phyloP scores from a whole-genome alignment of 1,140 invertebrate species.

The Bathynomus jamesi region DNA sequence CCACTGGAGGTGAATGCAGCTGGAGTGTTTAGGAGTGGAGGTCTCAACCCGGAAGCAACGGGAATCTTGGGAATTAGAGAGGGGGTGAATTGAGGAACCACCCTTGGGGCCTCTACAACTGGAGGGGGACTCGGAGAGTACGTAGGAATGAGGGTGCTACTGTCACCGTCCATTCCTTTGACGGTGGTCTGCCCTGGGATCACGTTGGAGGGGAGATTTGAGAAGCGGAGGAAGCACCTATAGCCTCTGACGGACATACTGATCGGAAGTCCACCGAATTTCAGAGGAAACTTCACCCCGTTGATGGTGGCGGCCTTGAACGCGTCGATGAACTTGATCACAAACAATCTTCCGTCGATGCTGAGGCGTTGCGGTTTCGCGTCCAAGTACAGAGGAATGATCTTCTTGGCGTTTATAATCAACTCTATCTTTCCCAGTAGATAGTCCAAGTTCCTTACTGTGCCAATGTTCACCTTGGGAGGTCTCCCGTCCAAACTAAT shows the following conservation, averaged over 20 bases:
- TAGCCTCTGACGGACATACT: constrained; percentile 69
- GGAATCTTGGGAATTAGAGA: constrained; percentile 2
- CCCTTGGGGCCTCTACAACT: constrained; percentile 6
- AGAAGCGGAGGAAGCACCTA: constrained; percentile 73
- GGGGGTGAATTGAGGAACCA: constrained; percentile 2
- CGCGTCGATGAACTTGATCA: constrained; percentile 68
- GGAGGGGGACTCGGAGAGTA: background rate
- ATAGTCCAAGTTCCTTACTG: constrained; percentile 59
- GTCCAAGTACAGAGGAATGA: constrained; percentile 75
- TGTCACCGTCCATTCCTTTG: constrained; percentile 35
- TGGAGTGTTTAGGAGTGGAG: constrained; percentile 7
- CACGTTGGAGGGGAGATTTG: constrained; percentile 64
- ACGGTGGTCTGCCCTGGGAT: constrained; percentile 43
- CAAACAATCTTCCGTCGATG: constrained; percentile 63
- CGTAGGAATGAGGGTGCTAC: constrained; percentile 15
- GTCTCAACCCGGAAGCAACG: too few species aligned
- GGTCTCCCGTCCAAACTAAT: constrained; percentile 76
- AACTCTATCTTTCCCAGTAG: constrained; percentile 73
- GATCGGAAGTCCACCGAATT: constrained; percentile 87
- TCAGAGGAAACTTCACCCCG: constrained; percentile 62
- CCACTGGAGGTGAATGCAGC: too few species aligned
- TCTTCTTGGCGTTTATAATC: constrained; percentile 66
- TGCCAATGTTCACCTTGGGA: constrained; percentile 56
- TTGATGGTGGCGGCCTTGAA: constrained; percentile 70
- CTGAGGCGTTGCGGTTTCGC: constrained; percentile 65